Conservation (phyloP, 2,888 invertebrate genomes). For the Charanyca ferruginea region DNA sequence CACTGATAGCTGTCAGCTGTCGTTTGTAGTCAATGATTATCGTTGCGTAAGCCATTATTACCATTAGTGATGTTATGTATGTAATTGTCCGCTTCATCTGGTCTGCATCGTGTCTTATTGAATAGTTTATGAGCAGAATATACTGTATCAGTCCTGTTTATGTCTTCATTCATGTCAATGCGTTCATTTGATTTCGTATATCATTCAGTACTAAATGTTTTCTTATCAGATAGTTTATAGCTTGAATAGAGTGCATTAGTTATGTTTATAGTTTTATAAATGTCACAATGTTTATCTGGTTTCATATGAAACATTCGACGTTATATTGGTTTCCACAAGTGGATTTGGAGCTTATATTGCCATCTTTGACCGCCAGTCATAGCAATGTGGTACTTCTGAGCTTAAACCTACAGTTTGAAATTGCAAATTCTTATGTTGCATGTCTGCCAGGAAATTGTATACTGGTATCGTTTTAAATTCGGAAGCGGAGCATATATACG, state of each 20-base stretch:
- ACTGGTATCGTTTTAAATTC: conserved; percentile 42
- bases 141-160: conserved; percentile 17
- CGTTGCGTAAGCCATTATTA: conserved; percentile 23
- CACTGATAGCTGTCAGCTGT: conserved; percentile 8
- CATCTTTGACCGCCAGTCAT: neutral
- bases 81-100: conserved; percentile 43
- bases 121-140: conserved; percentile 29
- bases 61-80: conserved; percentile 19
- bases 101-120: conserved; percentile 32
- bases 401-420: conserved; percentile 4
- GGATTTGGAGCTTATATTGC: neutral
- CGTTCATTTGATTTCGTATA: conserved; percentile 26
- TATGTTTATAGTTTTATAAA: neutral
- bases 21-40: conserved; percentile 5
- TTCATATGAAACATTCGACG: neutral
- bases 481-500: conserved; percentile 32
- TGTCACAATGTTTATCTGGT: neutral
- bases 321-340: neutral
- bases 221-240: neutral
- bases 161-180: conserved; percentile 33
- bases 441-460: conserved; percentile 35
- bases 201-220: neutral
- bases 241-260: neutral
- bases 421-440: conserved; percentile 44
- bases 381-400: neutral